A percentile compares a stretch with the other conserved stretches of the same genome.
phyloP scores from a whole-genome alignment of 2,888 invertebrate species.

The Dolichopus griseipennis region DNA sequence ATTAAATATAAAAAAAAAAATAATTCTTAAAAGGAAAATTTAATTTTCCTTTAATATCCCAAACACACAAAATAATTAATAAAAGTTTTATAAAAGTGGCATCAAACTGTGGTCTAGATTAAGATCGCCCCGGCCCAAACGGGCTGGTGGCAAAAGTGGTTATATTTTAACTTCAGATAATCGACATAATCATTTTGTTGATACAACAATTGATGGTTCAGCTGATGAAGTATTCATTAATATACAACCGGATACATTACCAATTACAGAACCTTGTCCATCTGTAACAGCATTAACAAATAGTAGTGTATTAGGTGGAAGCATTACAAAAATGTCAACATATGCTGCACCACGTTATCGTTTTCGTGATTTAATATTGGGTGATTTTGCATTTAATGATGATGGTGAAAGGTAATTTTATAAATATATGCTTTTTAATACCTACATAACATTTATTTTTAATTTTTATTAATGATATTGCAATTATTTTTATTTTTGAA shows the following conservation, averaged over 20 bases:
- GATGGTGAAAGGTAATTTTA: constrained; percentile 66
- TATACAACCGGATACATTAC: constrained; percentile 23
- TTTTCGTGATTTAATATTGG: constrained; percentile 65
- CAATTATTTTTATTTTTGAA: too few species aligned
- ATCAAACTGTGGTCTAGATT: constrained; percentile 42
- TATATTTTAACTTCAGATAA: constrained; percentile 11
- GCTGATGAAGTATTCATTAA: constrained; percentile 11
- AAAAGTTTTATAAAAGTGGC: not conserved
- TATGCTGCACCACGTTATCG: constrained; percentile 59
- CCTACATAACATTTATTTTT: too few species aligned
- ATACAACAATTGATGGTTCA: constrained; percentile 8
- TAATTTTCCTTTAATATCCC: too few species aligned
- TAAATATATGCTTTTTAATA: too few species aligned
- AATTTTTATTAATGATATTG: too few species aligned
- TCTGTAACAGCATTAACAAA: constrained; percentile 16
- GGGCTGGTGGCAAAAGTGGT: constrained; percentile 39
- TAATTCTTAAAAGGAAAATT: too few species aligned
- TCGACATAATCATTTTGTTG: not conserved
- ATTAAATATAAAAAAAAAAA: too few species aligned
- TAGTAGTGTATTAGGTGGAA: constrained; percentile 11
- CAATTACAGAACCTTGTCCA: constrained; percentile 19
- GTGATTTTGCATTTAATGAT: constrained; percentile 67
- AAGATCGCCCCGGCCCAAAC: constrained; percentile 43
- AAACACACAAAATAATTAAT: too few species aligned
- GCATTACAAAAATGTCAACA: constrained; percentile 21